These are phyloP conservation scores for Acanthopagrus latus DNA, from an alignment of 2,797 vertebrate species.

Conservation along the genomic window DNA sequence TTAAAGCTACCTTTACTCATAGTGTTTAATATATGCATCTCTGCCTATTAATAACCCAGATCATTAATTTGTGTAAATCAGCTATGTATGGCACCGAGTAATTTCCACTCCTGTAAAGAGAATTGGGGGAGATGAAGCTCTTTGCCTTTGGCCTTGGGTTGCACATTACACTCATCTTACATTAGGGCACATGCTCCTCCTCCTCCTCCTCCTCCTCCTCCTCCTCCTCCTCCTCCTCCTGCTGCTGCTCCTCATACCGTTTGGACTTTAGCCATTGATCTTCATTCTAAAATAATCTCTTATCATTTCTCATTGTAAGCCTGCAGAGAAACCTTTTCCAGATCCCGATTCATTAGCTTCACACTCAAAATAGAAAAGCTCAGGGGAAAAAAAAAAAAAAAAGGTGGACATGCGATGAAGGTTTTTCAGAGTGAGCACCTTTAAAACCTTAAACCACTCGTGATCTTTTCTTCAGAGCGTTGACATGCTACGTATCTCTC, in stretches of 20 bases:
- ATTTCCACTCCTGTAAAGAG: constrained; percentile 82
- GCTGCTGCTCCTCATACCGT: constrained; percentile 72
- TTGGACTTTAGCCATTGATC: constrained; percentile 84
- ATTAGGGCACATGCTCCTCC: constrained; percentile 66
- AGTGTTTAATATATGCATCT: constrained; percentile 85
- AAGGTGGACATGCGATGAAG: constrained; percentile 76
- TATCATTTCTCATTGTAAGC: constrained; percentile 83
- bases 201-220: constrained; percentile 16
- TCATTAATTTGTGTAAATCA: constrained; percentile 85
- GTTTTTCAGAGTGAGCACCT: constrained; percentile 67
- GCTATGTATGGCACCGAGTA: constrained; percentile 79
- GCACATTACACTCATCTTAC: constrained; percentile 79
- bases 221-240: constrained; percentile 55
- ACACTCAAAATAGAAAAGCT: constrained; percentile 84
- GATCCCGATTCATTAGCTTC: constrained; percentile 82
- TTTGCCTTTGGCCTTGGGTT: constrained; percentile 82
- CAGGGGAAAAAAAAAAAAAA: constrained; percentile 57
- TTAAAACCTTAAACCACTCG: constrained; percentile 76
- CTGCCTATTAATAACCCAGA: constrained; percentile 82
- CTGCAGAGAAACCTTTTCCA: constrained; percentile 83
- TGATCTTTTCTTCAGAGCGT: constrained; percentile 85
- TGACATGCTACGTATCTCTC: constrained; percentile 59
- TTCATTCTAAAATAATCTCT: constrained; percentile 87
- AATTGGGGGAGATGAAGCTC: constrained; percentile 79
- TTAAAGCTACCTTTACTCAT: constrained; percentile 87